These are phyloP conservation scores for Holocentrus rufus DNA, from an alignment of 2,797 vertebrate genomes.

Conservation along the genomic window DNA sequence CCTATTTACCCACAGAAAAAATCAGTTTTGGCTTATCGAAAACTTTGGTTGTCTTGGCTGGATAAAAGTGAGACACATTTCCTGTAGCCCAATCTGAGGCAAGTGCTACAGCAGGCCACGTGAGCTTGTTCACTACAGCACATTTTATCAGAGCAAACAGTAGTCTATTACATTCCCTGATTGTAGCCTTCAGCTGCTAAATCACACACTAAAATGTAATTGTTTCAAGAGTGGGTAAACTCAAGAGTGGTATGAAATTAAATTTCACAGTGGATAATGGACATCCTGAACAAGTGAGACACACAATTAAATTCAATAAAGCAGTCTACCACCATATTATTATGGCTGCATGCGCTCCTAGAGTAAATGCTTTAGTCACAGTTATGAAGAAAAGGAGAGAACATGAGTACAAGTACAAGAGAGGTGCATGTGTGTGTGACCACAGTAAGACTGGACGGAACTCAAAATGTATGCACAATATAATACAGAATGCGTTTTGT, in stretches of 20 bases:
- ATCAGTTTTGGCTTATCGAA: neutral
- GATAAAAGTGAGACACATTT: neutral
- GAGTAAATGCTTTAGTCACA: constrained; percentile 14
- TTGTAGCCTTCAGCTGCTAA: neutral
- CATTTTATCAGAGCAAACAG: neutral
- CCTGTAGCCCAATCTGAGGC: neutral
- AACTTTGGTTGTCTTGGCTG: neutral
- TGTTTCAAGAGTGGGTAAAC: constrained; percentile 6
- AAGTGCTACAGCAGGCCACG: neutral
- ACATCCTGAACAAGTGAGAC: neutral
- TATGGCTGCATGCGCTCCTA: neutral
- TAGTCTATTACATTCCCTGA: neutral
- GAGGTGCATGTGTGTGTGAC: neutral
- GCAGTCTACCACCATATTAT: neutral
- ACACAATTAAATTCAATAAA: constrained; percentile 5
- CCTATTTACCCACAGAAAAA: no score
- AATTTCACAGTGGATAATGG: neutral
- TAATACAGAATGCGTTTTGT: constrained; percentile 1
- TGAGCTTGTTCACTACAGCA: neutral
- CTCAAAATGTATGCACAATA: neutral
- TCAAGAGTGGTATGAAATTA: neutral
- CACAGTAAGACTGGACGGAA: neutral
- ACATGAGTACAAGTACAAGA: no score
- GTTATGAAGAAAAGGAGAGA: neutral
- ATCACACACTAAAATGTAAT: neutral